Conservation (phyloP, 2,113 vertebrate species). For the Albula goreensis region DNA sequence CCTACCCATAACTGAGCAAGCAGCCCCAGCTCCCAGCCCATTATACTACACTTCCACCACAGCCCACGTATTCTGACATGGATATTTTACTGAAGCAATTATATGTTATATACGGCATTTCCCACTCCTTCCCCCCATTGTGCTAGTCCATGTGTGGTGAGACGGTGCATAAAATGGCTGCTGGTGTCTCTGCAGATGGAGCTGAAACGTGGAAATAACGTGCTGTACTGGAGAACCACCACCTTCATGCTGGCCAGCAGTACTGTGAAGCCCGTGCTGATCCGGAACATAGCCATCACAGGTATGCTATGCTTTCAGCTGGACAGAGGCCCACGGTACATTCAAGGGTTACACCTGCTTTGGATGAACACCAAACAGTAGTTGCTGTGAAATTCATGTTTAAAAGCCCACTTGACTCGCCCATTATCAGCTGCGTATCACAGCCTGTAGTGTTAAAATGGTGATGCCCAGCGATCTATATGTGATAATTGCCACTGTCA, state of each 20-base stretch:
- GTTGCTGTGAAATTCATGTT: no score
- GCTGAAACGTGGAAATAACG: conserved; percentile 85
- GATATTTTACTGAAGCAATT: no score
- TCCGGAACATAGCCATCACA: conserved; percentile 86
- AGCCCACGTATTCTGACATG: no score
- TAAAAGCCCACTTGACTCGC: no score
- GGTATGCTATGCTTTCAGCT: conserved; percentile 61
- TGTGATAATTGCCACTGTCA: no score
- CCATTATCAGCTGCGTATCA: no score
- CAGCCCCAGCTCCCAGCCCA: no score
- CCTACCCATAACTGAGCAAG: no score
- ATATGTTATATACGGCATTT: no score
- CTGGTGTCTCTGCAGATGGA: conserved; percentile 66
- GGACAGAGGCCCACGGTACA: neutral
- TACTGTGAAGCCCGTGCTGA: conserved; percentile 80
- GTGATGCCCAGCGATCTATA: no score
- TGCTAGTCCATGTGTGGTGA: neutral
- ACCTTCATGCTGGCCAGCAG: conserved; percentile 72
- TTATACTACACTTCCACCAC: no score
- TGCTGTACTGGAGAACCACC: conserved; percentile 89
- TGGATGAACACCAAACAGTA: neutral
- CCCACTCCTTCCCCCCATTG: neutral
- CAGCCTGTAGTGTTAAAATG: no score
- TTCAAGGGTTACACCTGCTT: neutral
- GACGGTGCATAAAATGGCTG: neutral